phyloP scores from a whole-genome alignment of 2,113 vertebrate species.

The Hemiscyllium ocellatum region DNA sequence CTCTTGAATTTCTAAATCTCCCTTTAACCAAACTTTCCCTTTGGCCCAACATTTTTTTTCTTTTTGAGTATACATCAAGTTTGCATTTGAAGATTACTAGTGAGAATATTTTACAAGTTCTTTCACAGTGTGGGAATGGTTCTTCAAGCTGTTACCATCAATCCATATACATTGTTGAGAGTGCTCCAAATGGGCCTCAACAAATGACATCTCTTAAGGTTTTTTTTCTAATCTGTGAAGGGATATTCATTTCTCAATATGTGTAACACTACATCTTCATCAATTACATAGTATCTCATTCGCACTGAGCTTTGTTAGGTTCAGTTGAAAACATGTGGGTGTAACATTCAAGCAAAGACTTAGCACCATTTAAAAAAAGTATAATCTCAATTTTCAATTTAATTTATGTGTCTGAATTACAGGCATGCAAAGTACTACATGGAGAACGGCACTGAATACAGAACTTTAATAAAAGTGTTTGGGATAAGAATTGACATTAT shows the following conservation, averaged over 20 bases:
- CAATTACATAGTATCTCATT: background rate
- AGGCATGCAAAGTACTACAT: conserved; percentile 78
- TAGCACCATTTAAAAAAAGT: background rate
- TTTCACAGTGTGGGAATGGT: no score
- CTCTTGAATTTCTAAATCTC: no score
- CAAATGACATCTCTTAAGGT: background rate
- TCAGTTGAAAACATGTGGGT: background rate
- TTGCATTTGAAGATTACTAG: no score
- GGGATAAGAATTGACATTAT: conserved; percentile 82
- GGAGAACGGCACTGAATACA: conserved; percentile 57
- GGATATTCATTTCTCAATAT: background rate
- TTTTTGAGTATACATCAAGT: no score
- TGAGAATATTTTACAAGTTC: no score
- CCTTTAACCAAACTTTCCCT: no score
- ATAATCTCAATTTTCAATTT: background rate
- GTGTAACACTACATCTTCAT: background rate
- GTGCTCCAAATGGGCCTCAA: no score
- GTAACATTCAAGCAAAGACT: background rate
- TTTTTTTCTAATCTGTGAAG: background rate
- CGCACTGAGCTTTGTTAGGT: background rate
- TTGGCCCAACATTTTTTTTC: no score
- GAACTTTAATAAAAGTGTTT: conserved; percentile 74
- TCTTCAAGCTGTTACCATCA: no score
- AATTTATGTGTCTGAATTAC: background rate
- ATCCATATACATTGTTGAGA: no score